Base-by-base conservation (phyloP, 2,113 vertebrate genomes). In the Nipponia nippon region DNA sequence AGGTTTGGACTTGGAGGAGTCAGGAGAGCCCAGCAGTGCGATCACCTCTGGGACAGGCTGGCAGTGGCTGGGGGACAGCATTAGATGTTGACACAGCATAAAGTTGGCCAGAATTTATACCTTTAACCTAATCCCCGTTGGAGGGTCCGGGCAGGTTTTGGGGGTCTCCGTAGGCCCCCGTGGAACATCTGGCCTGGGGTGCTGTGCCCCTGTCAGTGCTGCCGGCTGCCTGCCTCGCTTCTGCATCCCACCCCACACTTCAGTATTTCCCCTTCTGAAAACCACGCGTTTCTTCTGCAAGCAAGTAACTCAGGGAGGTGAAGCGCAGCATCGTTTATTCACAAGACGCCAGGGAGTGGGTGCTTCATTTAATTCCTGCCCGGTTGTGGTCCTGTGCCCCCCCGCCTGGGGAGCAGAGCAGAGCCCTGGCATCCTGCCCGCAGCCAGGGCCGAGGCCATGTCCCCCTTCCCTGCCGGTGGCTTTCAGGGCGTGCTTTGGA, bases 371-470 rank as follows among this genome's bases (percentile, higher is more conserved):
- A 30, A 49, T 58, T 61, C 30, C 53, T 65, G 7, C 44, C 16
- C 0, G 0, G 0, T 1, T 17, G 62, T 61, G 55, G 32, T 25
- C 55, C 49, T 67, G 80, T 76, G 49, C 26, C 16, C 19, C 9
- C 15, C 7, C 7, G 2, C 18, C 55, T 16, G n/a, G 32, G 44
- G 13, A 70, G 77, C 22, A n/a, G 49, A 83, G 61, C 55, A 38
- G 32, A 66, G 65, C 50, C 36, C 72, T 56, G 53, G 38, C 3
- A 0, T 50, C 14, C 16, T 3, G n/a, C 25, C 30, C 32, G 4
- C 7, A 55, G 32, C 50, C 1, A 1, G n/a, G 40, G 21, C 25
- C 0, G 0, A 71, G 52, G 15, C 27, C 19, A 6, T 1, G 22
- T 47, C 47, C 42, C 18, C n/a, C 6, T 75, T 38, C 52, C 70